Conservation (phyloP, 2,888 invertebrate species). For the Callosobruchus maculatus region DNA sequence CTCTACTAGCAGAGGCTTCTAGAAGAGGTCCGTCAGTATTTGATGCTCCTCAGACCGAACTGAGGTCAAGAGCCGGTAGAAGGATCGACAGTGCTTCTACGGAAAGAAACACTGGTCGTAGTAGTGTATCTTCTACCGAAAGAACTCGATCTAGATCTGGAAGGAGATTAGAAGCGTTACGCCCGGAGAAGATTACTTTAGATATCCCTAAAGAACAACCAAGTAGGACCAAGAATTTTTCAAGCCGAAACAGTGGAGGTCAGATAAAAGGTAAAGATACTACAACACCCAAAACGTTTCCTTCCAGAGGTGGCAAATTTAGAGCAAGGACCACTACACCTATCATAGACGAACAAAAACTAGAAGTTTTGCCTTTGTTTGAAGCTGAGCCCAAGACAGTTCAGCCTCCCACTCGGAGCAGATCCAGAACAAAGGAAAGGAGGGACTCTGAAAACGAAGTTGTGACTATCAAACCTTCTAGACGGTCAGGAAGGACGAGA, state of each 20-base stretch:
- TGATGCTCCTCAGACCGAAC: slow-evolving; percentile 13
- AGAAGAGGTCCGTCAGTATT: slow-evolving; percentile 22
- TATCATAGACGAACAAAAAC: slow-evolving; percentile 40
- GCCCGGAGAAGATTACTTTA: slow-evolving; percentile 22
- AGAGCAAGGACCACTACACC: slow-evolving; percentile 27
- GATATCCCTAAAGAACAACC: slow-evolving; percentile 6
- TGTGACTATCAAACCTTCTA: neutral
- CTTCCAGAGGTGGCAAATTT: slow-evolving; percentile 10
- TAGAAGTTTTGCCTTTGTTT: slow-evolving; percentile 45
- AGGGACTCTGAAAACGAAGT: neutral
- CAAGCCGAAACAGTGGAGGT: neutral
- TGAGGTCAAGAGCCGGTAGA: slow-evolving; percentile 15
- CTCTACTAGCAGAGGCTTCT: neutral
- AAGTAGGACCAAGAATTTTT: slow-evolving; percentile 1
- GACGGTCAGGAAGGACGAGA: neutral
- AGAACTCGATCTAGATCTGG: slow-evolving; percentile 30
- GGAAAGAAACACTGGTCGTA: neutral
- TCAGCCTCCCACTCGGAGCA: slow-evolving; percentile 11
- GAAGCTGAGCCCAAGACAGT: slow-evolving; percentile 42
- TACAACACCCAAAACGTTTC: neutral
- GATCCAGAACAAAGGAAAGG: slow-evolving; percentile 8
- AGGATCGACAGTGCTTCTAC: slow-evolving; percentile 4
- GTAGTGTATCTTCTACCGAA: neutral
- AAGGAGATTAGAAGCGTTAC: slow-evolving; percentile 7
- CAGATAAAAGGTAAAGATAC: neutral